A percentile compares a stretch with the other conserved stretches of the same genome.
These are phyloP conservation scores for Pterocles gutturalis DNA, from an alignment of 2,113 vertebrate genomes.

Conservation along the genomic window DNA sequence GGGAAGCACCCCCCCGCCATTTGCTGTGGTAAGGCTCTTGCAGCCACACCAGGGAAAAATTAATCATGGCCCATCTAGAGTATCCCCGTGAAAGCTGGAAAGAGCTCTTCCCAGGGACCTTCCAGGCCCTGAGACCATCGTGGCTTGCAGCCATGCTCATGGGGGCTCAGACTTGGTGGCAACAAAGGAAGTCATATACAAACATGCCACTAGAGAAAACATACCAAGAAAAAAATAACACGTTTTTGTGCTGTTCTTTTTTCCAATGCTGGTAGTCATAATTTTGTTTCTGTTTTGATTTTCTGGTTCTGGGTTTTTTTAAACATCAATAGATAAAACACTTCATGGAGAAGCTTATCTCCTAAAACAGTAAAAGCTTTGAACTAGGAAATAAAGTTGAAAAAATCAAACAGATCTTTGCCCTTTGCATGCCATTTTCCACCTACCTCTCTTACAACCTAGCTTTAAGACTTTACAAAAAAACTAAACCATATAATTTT, in stretches of 20 bases:
- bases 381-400: constrained; percentile 52
- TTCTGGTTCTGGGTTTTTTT: not conserved
- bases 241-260: not conserved
- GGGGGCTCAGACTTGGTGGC: not conserved
- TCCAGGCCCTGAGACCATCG: not conserved
- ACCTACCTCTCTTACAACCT: not conserved
- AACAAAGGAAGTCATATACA: not conserved
- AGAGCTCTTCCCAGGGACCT: not conserved
- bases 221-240: not conserved
- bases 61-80: not conserved
- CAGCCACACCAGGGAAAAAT: not conserved
- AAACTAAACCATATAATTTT: not conserved
- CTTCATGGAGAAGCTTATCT: not conserved
- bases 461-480: constrained; percentile 28
- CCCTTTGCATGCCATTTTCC: not conserved
- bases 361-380: constrained; percentile 28
- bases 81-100: not conserved
- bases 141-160: fast-evolving
- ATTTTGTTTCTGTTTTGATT: not conserved
- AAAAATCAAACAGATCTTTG: constrained; percentile 34
- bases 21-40: not conserved
- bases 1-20: fast-evolving
- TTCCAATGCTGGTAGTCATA: not conserved
- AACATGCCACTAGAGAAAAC: not conserved
- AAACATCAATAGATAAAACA: not conserved